phyloP scores from a whole-genome alignment of 1,140 invertebrate species.

The Papilio xuthus region DNA sequence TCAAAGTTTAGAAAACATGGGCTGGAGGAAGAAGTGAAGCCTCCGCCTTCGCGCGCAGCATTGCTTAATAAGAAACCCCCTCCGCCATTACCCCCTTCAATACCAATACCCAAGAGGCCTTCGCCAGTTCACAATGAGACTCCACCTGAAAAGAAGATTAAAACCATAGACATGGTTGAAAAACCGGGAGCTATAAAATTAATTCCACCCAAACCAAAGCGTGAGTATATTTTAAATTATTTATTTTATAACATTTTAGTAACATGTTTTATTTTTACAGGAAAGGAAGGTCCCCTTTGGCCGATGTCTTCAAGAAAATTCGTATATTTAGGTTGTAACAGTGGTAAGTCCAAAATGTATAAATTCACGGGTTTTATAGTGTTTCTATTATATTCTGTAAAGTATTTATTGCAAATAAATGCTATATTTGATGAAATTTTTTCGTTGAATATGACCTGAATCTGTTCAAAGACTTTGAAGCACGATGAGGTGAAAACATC shows the following conservation, averaged over 20 bases:
- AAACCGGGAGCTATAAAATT: slow-evolving; percentile 91
- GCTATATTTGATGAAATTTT: slow-evolving; percentile 65
- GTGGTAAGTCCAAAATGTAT: slow-evolving; percentile 80
- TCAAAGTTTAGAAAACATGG: slow-evolving; percentile 94
- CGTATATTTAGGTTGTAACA: slow-evolving; percentile 56
- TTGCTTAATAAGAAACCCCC: slow-evolving; percentile 83
- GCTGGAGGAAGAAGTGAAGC: slow-evolving; percentile 90
- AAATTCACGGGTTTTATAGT: slow-evolving; percentile 69
- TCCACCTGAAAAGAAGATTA: slow-evolving; percentile 89
- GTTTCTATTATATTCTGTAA: slow-evolving; percentile 63
- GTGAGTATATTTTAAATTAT: slow-evolving; percentile 85
- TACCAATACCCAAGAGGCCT: slow-evolving; percentile 83
- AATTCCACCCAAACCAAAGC: slow-evolving; percentile 93
- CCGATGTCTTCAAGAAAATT: slow-evolving; percentile 50
- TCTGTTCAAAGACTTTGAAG: slow-evolving; percentile 64
- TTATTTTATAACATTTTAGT: slow-evolving; percentile 50
- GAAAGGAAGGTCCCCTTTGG: slow-evolving; percentile 47
- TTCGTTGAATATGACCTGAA: slow-evolving; percentile 70
- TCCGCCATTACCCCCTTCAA: slow-evolving; percentile 76
- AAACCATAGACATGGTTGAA: slow-evolving; percentile 83
- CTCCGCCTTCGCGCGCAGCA: slow-evolving; percentile 85
- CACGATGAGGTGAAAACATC: slow-evolving; percentile 53
- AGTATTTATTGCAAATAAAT: slow-evolving; percentile 76
- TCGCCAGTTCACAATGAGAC: slow-evolving; percentile 83
- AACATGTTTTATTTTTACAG: slow-evolving; percentile 74